Conservation (phyloP, 2,888 invertebrate species). For the Himalopsyche japonica region DNA sequence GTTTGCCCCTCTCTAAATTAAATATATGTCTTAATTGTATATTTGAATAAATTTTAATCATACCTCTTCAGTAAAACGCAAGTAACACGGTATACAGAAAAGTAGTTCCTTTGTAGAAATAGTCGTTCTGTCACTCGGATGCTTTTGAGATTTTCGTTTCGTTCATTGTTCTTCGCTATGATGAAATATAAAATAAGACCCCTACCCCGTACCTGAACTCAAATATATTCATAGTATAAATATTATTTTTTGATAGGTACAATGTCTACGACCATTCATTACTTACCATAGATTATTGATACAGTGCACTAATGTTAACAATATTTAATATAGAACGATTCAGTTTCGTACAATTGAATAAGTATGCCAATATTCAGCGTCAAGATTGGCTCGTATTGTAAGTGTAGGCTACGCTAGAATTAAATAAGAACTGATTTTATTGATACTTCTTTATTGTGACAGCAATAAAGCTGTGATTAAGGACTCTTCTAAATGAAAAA, state of each 20-base stretch:
- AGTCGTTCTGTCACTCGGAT: neutral
- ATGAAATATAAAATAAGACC: conserved; percentile 22
- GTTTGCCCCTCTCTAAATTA: too few species aligned
- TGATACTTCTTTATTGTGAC: neutral
- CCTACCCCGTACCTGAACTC: conserved; percentile 36
- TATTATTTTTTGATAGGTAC: conserved; percentile 2
- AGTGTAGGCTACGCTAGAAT: neutral
- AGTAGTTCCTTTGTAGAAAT: neutral
- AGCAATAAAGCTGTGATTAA: neutral
- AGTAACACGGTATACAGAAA: neutral
- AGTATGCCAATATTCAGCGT: neutral
- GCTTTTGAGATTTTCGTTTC: neutral
- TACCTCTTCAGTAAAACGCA: neutral
- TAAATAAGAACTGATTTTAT: neutral
- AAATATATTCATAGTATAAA: neutral
- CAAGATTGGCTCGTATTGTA: neutral
- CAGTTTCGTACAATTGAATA: neutral
- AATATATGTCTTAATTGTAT: too few species aligned
- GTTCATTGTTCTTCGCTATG: neutral
- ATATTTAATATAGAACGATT: neutral
- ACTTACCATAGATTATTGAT: neutral
- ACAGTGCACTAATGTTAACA: neutral
- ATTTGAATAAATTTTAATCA: neutral
- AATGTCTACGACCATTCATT: conserved; percentile 2
- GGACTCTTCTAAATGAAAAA: neutral